Evolutionary conservation across 2,888 invertebrate genomes (phyloP), one percentile per base, ranked within the genome.

Genomic region (Hirtodrosophila confusa): DNA sequence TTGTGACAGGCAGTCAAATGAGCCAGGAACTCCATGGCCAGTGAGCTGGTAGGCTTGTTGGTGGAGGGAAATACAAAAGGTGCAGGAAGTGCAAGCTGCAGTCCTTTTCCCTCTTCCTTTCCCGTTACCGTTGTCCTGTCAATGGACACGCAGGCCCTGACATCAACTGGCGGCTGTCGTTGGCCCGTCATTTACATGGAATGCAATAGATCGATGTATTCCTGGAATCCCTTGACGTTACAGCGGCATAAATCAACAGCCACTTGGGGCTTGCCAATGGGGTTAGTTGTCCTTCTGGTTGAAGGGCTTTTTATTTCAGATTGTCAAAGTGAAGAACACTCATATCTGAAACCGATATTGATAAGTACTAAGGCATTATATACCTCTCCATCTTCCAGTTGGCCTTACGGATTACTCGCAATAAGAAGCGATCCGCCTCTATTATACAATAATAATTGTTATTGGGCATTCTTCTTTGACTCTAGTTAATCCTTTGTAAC

Each of bases 1-100:
- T 86, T 84, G 75, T 86, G 86, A 86, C 86, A 84, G 82, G 48
- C 86, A 86, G 86, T 70, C 82, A 82, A 82, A 82, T 80, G 69
- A 73, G 79, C 69, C 63, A 53, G 51, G 63, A 17, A 56, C 69
- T 23, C 17, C 5, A 9, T 17, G 1, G 1, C 17, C 2, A 17
- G 17, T 2, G 17, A 17, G 17, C 17, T 17, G 17, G 41, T 53
- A 29, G 41, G 27, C 31, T 24, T 48, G 57, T 36, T 51, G 58
- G 54, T 63, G 60, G 64, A 45, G 29, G 66, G 23, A 39, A 31
- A 8, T 11, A 40, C 24, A 43, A 50, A 68, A 51, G 47, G 51
- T 49, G 27, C 27, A 27, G 27, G 27, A 27, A 27, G 6, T 62
- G 82, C 82, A 82, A 69, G 79, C 82, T 85, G 82, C 79, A 77